phyloP scores from a whole-genome alignment of 2,888 invertebrate genomes.

The Tetragnatha montana region DNA sequence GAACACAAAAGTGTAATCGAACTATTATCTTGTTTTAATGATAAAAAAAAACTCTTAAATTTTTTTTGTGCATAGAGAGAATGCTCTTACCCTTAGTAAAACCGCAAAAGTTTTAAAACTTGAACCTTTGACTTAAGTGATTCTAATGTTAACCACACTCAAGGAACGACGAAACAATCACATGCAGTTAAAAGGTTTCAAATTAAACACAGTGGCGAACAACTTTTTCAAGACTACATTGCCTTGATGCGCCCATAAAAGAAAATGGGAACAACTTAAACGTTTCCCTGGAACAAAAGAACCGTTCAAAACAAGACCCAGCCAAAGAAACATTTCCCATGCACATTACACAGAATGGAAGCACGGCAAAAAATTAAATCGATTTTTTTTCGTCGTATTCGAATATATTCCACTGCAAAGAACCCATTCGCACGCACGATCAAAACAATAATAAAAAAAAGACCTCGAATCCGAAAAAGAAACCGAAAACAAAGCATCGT shows the following conservation, averaged over 20 bases:
- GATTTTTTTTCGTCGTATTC: background rate
- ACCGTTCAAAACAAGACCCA: background rate
- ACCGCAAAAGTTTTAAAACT: no score
- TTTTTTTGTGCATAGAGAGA: no score
- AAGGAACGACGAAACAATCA: no score
- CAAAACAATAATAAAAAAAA: background rate
- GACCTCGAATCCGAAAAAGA: background rate
- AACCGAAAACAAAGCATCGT: slow-evolving; percentile 3
- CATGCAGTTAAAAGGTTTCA: no score
- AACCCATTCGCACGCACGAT: background rate
- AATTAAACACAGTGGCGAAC: no score
- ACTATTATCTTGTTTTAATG: no score
- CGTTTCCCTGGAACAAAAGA: background rate
- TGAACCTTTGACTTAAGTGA: no score
- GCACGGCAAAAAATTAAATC: background rate
- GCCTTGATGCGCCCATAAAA: background rate
- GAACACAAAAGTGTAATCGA: no score
- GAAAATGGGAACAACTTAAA: background rate
- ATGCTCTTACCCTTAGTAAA: no score
- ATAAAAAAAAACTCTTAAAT: no score
- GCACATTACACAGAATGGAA: background rate
- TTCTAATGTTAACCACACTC: no score
- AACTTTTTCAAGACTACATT: background rate
- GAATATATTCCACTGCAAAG: background rate
- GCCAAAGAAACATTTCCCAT: background rate